Percentiles rank a stretch among this genome's conserved stretches.
These are phyloP conservation scores for Varecia variegata DNA, from an alignment of 2,797 vertebrate species.

Conservation along the genomic window DNA sequence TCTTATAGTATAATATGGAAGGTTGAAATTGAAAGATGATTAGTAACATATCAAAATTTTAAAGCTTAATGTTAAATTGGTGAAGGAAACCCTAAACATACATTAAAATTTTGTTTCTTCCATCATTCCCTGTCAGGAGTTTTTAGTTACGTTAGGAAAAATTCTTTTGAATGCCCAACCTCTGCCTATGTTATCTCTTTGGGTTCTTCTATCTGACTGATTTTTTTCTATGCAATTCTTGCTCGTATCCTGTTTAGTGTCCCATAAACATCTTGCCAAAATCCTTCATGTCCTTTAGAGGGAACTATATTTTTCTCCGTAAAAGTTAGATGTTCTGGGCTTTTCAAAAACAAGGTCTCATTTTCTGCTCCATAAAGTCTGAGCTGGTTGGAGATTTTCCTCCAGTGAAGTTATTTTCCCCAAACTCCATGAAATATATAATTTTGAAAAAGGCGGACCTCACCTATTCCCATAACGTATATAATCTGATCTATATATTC, in stretches of 20 bases:
- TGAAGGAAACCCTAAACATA: neutral
- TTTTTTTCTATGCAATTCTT: neutral
- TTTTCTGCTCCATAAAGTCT: slow-evolving; percentile 32
- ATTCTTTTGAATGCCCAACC: neutral
- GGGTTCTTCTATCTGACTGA: neutral
- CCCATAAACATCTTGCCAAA: neutral
- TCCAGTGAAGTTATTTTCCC: neutral
- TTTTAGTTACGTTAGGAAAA: neutral
- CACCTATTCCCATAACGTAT: neutral
- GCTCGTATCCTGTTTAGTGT: neutral
- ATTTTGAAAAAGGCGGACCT: neutral
- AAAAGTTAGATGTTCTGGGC: neutral
- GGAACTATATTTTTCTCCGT: neutral
- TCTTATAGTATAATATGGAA: neutral
- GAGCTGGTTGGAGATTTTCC: neutral
- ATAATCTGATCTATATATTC: neutral
- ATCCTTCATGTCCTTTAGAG: neutral
- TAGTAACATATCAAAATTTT: neutral
- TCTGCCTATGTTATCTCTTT: neutral
- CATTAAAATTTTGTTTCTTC: neutral
- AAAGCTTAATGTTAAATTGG: neutral
- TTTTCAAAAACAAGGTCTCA: neutral
- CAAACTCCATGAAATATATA: neutral
- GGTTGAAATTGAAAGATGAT: neutral
- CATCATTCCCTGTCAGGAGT: neutral